Base-by-base conservation (phyloP, 1,140 invertebrate genomes). In the Hyles vespertilio region DNA sequence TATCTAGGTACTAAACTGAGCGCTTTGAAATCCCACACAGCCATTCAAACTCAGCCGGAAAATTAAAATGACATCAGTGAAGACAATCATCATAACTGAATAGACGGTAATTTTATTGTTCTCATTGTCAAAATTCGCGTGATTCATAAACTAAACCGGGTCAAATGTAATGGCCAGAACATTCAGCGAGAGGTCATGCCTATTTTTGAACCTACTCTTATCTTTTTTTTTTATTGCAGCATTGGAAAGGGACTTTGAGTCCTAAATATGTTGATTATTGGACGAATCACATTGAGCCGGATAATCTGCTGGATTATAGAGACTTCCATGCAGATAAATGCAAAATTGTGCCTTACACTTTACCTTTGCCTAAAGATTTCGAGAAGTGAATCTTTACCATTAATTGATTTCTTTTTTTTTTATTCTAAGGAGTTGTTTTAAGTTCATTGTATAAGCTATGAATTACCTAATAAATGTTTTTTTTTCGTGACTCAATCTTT, bases 261-360 rank as follows among this genome's bases (percentile, higher is more conserved):
- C 69, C 66, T 6, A 62, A 59, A 51, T 55, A 70, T 10, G 58
- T 63, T 50, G 56, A 76, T 49, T 76, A 71, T 51, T 80, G 77
- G 77, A 40, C 56, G 2, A 65, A 78, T 33, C 77, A 80, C 45
- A 51, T 73, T 5, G 75, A 78, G 45, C 46, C 60, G 9, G 66
- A 74, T 11, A 67, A 66, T 49, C 12, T 69, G 34, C 40, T 80
- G 50, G 74, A 74, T 12, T 78, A 74, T 56, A 64, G 57, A 51
- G 61, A 77, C 49, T 74, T 74, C 34, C 71, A 76, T 32, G 12
- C 46, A 0, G 53, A 61, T 6, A 70, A 65, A 44, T 50, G 32
- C 9, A 61, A 59, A 45, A 76, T 80, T 43, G 58, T 80, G 47
- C 77, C 74, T 3, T 80, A 62, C 44, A 77, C 75, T n/a, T 51